phyloP scores from a whole-genome alignment of 2,797 vertebrate genomes.

The Betta splendens region DNA sequence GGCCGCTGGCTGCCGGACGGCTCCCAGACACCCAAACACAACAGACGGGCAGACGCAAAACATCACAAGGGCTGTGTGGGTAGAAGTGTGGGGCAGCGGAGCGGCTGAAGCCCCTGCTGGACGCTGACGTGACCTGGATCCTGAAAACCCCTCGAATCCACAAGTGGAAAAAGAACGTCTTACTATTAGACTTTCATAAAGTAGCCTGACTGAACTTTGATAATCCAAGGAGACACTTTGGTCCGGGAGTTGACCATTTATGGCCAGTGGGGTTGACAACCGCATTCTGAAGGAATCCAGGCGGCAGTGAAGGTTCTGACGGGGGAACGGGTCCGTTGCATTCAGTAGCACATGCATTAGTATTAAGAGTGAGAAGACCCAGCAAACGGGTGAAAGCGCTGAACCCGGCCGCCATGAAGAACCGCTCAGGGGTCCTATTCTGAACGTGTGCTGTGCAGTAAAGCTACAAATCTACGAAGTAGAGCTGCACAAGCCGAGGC shows the following conservation, averaged over 20 bases:
- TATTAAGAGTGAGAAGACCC: neutral
- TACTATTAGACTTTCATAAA: too few relatives aligned
- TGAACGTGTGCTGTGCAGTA: too few relatives aligned
- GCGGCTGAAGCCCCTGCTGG: slow-evolving; percentile 13
- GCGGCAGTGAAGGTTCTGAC: neutral
- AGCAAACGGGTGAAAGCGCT: too few relatives aligned
- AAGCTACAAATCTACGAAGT: slow-evolving; percentile 8
- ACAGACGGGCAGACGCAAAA: slow-evolving; percentile 48
- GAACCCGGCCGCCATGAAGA: too few relatives aligned
- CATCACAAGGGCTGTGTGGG: slow-evolving; percentile 34
- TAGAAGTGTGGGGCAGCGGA: slow-evolving; percentile 46
- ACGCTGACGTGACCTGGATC: slow-evolving; percentile 2
- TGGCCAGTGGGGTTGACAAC: neutral
- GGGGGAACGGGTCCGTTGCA: neutral
- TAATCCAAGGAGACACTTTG: neutral
- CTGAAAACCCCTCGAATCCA: neutral
- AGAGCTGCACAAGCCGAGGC: slow-evolving; percentile 15
- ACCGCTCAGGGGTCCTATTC: too few relatives aligned
- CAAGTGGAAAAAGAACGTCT: too few relatives aligned
- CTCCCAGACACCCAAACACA: slow-evolving; percentile 59
- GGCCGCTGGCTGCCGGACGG: slow-evolving; percentile 44
- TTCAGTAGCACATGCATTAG: neutral
- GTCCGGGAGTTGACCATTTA: neutral
- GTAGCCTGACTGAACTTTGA: too few relatives aligned
- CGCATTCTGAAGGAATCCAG: neutral